Conservation (phyloP, 2,888 invertebrate genomes). For the Saturnia japonica region DNA sequence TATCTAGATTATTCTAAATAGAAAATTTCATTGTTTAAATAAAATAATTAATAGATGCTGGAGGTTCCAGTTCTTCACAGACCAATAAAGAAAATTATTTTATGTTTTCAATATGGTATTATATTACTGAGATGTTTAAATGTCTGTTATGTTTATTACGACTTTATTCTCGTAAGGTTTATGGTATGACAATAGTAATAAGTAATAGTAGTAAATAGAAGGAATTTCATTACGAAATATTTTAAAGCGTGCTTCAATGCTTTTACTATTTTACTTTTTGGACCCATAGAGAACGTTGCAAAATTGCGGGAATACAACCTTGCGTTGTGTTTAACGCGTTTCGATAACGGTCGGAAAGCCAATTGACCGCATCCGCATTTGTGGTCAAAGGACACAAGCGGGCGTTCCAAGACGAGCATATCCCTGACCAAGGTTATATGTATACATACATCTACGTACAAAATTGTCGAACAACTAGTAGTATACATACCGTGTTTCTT, state of each 20-base stretch:
- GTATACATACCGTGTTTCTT: background rate
- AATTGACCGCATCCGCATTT: conserved; percentile 81
- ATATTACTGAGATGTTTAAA: too few relatives aligned
- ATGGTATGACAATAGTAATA: too few relatives aligned
- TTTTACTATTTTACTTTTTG: background rate
- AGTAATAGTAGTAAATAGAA: background rate
- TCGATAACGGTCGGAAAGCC: conserved; percentile 71
- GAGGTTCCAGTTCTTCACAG: too few relatives aligned
- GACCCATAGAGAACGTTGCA: background rate
- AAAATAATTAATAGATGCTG: too few relatives aligned
- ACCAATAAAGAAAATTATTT: too few relatives aligned
- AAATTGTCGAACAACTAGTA: conserved; percentile 39
- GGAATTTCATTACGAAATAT: background rate
- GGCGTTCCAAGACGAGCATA: conserved; percentile 73
- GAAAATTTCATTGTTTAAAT: too few relatives aligned
- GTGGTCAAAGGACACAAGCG: conserved; percentile 74
- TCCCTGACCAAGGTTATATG: conserved; percentile 70
- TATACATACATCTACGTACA: conserved; percentile 59
- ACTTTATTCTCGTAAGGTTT: too few relatives aligned
- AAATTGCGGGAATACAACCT: conserved; percentile 54
- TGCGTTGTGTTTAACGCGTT: conserved; percentile 76
- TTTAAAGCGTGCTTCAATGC: background rate
- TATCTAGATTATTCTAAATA: too few relatives aligned
- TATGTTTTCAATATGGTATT: too few relatives aligned
- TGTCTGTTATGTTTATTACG: too few relatives aligned